These are phyloP conservation scores for Stictocephala bisonia DNA, from an alignment of 2,888 invertebrate genomes.

Conservation along the genomic window DNA sequence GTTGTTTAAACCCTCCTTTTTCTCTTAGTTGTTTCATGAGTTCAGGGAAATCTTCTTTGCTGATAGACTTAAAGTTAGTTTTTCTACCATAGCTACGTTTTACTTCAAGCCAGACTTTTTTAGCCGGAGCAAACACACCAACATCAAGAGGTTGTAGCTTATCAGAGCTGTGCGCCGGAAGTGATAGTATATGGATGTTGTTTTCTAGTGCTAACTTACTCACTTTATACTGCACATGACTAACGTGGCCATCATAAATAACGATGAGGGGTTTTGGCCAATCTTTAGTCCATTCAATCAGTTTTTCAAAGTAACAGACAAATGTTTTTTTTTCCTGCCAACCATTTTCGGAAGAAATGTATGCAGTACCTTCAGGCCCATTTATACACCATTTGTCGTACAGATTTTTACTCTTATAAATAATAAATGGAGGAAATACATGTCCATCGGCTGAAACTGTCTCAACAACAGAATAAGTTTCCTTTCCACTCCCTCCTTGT, in stretches of 20 bases:
- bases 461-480: conserved; percentile 7
- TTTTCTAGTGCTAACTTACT: conserved; percentile 1
- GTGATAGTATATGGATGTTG: conserved; percentile 13
- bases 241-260: conserved; percentile 4
- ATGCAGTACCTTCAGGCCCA: conserved; percentile 4
- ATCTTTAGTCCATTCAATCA: background rate
- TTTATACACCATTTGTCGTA: background rate
- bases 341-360: conserved; percentile 14
- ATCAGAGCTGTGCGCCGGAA: conserved; percentile 15
- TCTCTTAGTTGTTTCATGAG: background rate
- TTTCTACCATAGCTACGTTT: background rate
- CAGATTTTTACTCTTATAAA: conserved; percentile 1
- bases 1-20: conserved; percentile 1
- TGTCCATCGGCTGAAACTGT: background rate
- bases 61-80: background rate
- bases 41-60: background rate
- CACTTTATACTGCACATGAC: background rate
- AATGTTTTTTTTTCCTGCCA: conserved; percentile 31
- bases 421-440: conserved; percentile 1
- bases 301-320: background rate
- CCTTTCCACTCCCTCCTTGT: background rate
- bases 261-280: conserved; percentile 3
- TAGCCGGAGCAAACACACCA: background rate
- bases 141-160: conserved; percentile 19
- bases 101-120: conserved; percentile 16